Evolutionary conservation across 2,113 vertebrate species (phyloP).

Genomic region (Ctenodactylus gundi): DNA sequence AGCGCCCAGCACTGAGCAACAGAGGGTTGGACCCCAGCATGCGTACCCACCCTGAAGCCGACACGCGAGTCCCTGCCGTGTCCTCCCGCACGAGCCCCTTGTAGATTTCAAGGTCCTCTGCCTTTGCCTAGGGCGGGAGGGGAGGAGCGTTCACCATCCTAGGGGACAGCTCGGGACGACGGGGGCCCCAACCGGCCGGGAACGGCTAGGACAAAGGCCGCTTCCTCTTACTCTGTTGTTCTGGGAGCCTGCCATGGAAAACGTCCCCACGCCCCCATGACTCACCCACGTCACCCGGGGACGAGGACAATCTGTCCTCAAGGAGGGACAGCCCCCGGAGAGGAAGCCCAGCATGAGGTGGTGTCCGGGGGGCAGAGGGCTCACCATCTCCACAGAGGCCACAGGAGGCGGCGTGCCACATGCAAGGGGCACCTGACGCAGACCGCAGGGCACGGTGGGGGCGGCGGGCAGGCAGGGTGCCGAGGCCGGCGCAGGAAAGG

Average conservation of each 20-base stretch:
- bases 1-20: neutral
- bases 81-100: no score
- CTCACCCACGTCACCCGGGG: neutral
- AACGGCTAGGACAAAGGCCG: neutral
- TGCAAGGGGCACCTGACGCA: neutral
- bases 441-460: no score
- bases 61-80: no score
- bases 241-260: neutral
- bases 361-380: neutral
- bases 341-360: neutral
- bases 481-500: no score
- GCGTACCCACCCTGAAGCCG: no score
- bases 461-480: no score
- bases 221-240: constrained; percentile 1
- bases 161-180: neutral
- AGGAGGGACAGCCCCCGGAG: neutral
- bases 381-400: neutral
- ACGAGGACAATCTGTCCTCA: constrained; percentile 6
- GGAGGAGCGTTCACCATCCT: neutral
- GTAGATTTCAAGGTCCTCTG: no score
- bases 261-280: neutral
- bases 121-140: no score
- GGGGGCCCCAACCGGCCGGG: neutral
- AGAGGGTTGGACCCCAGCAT: neutral
- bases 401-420: rapidly evolving